phyloP scores from a whole-genome alignment of 1,140 invertebrate genomes.

The Bacillus rossius region DNA sequence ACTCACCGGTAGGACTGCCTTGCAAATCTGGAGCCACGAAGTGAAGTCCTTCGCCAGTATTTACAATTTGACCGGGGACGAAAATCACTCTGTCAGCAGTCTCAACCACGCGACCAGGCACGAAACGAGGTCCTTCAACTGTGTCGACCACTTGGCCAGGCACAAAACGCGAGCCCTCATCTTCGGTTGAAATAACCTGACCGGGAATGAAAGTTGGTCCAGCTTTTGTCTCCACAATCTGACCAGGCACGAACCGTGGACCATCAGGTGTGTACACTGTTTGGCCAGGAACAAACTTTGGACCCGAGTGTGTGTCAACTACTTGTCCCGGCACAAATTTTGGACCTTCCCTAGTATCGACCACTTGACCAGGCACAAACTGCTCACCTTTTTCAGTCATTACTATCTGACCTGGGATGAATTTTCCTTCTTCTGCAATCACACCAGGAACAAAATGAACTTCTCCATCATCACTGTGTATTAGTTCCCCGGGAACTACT shows the following conservation, averaged over 20 bases:
- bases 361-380: constrained; percentile 56
- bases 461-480: constrained; percentile 52
- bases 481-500: constrained; percentile 59
- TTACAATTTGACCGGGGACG: constrained; percentile 63
- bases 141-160: constrained; percentile 70
- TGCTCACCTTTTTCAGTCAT: constrained; percentile 62
- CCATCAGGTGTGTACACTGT: constrained; percentile 61
- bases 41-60: constrained; percentile 61
- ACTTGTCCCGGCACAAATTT: constrained; percentile 69
- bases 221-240: constrained; percentile 63
- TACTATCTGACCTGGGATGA: constrained; percentile 65
- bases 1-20: constrained; percentile 56
- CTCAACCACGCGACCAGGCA: constrained; percentile 64
- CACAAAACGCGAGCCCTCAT: constrained; percentile 62
- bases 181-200: constrained; percentile 64
- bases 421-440: constrained; percentile 54
- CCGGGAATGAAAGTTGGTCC: constrained; percentile 68
- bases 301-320: constrained; percentile 58
- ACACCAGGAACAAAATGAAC: constrained; percentile 63
- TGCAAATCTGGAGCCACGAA: constrained; percentile 64
- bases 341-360: constrained; percentile 47
- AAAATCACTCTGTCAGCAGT: constrained; percentile 61
- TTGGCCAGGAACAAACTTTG: constrained; percentile 66
- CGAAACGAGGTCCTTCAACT: constrained; percentile 61
- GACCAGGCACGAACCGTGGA: constrained; percentile 61